phyloP scores from a whole-genome alignment of 2,888 invertebrate genomes.

The Dynastes maya region DNA sequence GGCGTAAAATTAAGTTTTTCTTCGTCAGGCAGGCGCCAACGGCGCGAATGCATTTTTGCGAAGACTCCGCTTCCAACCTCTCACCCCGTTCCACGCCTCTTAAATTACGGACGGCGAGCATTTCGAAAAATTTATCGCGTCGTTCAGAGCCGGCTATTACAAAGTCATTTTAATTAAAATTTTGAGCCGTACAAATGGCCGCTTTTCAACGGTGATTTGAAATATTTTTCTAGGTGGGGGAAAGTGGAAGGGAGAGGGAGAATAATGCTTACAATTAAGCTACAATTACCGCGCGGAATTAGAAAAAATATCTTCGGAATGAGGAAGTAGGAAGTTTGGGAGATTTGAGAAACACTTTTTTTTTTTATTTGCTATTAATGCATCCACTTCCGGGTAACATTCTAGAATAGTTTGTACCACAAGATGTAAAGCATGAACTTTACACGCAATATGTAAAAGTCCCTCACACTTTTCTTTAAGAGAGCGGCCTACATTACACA shows the following conservation, averaged over 20 bases:
- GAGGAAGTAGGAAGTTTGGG: not conserved
- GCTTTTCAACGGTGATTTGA: not conserved
- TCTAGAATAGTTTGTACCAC: too few species aligned
- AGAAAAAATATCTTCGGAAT: not conserved
- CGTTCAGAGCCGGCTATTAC: not conserved
- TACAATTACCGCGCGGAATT: not conserved
- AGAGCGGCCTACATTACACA: too few species aligned
- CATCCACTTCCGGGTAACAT: too few species aligned
- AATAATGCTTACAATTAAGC: not conserved
- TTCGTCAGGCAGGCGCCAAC: slow-evolving; percentile 14
- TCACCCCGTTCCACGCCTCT: not conserved
- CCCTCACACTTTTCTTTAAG: too few species aligned
- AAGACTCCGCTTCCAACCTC: slow-evolving; percentile 10
- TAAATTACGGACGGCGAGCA: slow-evolving; percentile 20
- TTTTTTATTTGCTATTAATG: too few species aligned
- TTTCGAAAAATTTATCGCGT: slow-evolving; percentile 36
- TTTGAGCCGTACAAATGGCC: slow-evolving; percentile 21
- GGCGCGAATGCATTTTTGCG: slow-evolving; percentile 37
- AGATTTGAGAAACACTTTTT: too few species aligned
- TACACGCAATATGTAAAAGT: too few species aligned
- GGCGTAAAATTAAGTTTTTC: slow-evolving; percentile 45
- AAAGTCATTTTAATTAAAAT: slow-evolving; percentile 44
- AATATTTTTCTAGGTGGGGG: not conserved
- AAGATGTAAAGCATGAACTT: too few species aligned
- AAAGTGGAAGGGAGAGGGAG: not conserved